Conservation (phyloP, 2,113 vertebrate species). For the Collichthys lucidus region DNA sequence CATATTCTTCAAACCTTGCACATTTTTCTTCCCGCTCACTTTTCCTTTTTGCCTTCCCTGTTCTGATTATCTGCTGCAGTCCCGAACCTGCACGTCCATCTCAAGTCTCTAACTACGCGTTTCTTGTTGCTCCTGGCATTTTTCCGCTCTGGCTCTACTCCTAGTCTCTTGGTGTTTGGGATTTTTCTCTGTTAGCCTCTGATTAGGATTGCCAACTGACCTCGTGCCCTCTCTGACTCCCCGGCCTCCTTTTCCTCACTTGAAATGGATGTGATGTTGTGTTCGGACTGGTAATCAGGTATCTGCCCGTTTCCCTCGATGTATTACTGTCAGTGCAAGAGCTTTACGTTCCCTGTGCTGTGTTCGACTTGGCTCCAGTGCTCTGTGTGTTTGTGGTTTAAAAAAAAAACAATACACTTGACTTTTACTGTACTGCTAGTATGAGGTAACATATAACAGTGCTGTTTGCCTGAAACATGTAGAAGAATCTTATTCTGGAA, state of each 20-base stretch:
- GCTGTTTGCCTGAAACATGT: neutral
- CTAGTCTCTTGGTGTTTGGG: slow-evolving; percentile 26
- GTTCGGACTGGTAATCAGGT: slow-evolving; percentile 12
- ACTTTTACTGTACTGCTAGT: neutral
- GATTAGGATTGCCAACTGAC: slow-evolving; percentile 46
- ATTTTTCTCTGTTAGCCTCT: slow-evolving; percentile 46
- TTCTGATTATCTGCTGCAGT: neutral
- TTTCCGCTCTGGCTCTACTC: neutral
- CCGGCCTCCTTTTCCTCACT: neutral
- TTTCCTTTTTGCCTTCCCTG: neutral
- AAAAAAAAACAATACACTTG: neutral
- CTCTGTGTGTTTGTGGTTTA: neutral
- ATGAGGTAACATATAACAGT: too few relatives aligned
- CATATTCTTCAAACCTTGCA: neutral
- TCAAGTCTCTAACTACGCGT: neutral
- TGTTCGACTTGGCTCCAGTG: neutral
- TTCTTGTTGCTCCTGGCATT: neutral
- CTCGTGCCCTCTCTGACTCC: slow-evolving; percentile 20
- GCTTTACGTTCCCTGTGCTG: neutral
- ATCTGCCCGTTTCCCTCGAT: neutral
- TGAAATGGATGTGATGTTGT: slow-evolving; percentile 22
- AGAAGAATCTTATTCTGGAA: neutral
- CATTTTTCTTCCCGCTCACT: neutral
- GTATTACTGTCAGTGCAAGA: neutral
- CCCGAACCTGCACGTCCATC: neutral